Conservation (phyloP, 2,888 invertebrate genomes). For the Platycheirus rosarum region DNA sequence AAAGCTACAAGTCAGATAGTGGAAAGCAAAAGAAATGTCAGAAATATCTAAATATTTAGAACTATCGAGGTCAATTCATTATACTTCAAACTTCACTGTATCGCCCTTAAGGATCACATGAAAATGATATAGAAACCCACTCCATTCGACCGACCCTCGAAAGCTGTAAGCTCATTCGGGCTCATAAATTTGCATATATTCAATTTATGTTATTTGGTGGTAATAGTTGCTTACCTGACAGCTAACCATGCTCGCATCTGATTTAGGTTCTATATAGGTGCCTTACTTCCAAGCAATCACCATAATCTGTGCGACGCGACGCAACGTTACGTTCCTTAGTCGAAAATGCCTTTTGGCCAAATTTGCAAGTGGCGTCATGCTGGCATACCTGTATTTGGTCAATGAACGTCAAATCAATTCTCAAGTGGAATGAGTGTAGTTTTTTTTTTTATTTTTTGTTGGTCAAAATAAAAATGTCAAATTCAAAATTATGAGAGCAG, state of each 20-base stretch:
- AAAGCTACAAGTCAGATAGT: too few relatives aligned
- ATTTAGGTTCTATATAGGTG: constrained; percentile 39
- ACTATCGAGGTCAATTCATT: too few relatives aligned
- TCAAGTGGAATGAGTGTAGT: not conserved
- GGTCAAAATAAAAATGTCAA: constrained; percentile 65
- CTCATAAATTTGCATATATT: not conserved
- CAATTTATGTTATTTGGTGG: constrained; percentile 36
- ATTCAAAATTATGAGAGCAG: constrained; percentile 44
- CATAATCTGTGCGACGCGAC: not conserved
- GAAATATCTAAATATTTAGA: too few relatives aligned
- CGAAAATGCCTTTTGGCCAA: constrained; percentile 27
- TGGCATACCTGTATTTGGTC: constrained; percentile 50
- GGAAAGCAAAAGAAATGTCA: too few relatives aligned
- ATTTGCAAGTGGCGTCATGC: constrained; percentile 59
- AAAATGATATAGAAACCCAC: too few relatives aligned
- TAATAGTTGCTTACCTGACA: constrained; percentile 42
- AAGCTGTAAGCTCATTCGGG: not conserved
- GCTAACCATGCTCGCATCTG: constrained; percentile 27
- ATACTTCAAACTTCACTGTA: too few relatives aligned
- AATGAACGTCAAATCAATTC: constrained; percentile 24
- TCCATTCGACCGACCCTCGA: too few relatives aligned
- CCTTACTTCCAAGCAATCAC: constrained; percentile 4
- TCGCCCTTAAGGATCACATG: too few relatives aligned
- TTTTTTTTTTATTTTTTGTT: not conserved
- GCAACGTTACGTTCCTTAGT: not conserved